phyloP scores from a whole-genome alignment of 2,888 invertebrate species.

The Torymus tubicola region DNA sequence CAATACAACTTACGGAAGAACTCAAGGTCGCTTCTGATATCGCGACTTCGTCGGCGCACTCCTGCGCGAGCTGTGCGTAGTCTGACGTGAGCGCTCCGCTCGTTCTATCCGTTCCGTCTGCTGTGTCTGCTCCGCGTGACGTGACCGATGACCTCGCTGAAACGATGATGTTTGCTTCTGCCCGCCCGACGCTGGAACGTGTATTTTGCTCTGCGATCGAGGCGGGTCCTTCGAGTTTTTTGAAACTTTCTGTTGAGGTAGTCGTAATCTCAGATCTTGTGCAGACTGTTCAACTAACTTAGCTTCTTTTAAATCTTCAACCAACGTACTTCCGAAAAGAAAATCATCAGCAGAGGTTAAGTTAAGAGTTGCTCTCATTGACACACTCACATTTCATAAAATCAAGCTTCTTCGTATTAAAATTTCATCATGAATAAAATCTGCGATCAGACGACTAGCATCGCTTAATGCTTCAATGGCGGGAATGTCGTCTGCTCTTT shows the following conservation, averaged over 20 bases:
- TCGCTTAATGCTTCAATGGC: neutral
- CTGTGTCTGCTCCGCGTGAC: neutral
- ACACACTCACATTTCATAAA: neutral
- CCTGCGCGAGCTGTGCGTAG: no score
- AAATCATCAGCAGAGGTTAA: neutral
- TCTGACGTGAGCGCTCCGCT: no score
- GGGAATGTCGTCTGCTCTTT: neutral
- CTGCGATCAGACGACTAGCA: neutral
- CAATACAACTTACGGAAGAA: neutral
- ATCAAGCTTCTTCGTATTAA: constrained; percentile 16
- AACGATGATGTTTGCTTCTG: neutral
- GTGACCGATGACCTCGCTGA: neutral
- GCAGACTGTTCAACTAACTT: constrained; percentile 16
- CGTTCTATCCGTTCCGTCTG: neutral
- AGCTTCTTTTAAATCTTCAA: neutral
- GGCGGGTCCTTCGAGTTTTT: constrained; percentile 25
- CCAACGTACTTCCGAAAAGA: neutral
- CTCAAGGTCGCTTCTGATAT: no score
- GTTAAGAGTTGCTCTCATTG: neutral
- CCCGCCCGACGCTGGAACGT: neutral
- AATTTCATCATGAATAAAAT: constrained; percentile 13
- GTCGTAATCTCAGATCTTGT: neutral
- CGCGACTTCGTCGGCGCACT: no score
- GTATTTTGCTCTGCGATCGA: neutral
- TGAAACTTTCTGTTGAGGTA: neutral